These are phyloP conservation scores for Cyrtodaria siliqua DNA, from an alignment of 2,888 invertebrate species.

Conservation along the genomic window DNA sequence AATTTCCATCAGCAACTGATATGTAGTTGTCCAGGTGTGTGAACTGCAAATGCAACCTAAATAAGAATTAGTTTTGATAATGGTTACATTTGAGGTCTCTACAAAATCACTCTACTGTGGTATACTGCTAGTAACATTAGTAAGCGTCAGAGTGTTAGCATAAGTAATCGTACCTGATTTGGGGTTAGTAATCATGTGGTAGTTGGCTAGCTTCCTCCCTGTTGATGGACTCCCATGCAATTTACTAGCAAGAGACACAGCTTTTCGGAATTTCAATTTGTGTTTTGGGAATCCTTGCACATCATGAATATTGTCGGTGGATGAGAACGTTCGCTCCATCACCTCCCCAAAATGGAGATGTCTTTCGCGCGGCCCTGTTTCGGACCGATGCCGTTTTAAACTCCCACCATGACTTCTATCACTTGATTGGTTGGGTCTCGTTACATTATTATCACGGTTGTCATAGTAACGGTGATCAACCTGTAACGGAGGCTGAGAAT, in stretches of 20 bases:
- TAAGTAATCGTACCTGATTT: slow-evolving; percentile 80
- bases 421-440: slow-evolving; percentile 21
- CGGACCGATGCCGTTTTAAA: slow-evolving; percentile 80
- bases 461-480: slow-evolving; percentile 37
- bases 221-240: slow-evolving; percentile 84
- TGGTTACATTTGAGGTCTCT: no score
- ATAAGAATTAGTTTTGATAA: no score
- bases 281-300: slow-evolving; percentile 77
- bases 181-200: slow-evolving; percentile 82
- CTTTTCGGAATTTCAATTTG: slow-evolving; percentile 82
- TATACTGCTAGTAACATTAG: no score
- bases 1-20: no score
- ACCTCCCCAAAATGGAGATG: slow-evolving; percentile 79
- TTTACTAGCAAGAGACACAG: slow-evolving; percentile 81
- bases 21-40: no score
- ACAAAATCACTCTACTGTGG: no score
- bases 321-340: slow-evolving; percentile 80
- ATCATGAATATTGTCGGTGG: slow-evolving; percentile 83
- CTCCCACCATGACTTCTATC: slow-evolving; percentile 62
- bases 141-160: no score
- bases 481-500: slow-evolving; percentile 70
- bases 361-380: slow-evolving; percentile 73
- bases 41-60: no score
- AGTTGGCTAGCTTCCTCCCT: slow-evolving; percentile 83
- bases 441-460: slow-evolving; percentile 37